Evolutionary conservation across 2,113 vertebrate species (phyloP).

Genomic region (Erythrocercus mccallii): DNA sequence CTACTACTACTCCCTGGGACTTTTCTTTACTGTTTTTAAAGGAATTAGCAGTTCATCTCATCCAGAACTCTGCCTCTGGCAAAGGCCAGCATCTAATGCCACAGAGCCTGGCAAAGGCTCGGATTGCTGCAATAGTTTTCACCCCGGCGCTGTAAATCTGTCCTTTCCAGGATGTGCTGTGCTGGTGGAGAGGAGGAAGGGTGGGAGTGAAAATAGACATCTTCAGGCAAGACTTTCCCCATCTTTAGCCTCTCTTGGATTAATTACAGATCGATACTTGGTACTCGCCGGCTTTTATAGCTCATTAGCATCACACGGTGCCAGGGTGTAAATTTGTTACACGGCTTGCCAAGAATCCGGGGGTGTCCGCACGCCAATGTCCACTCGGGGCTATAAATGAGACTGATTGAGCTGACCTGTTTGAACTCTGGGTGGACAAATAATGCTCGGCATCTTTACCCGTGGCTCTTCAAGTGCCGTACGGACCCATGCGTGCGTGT

Average conservation of each 20-base stretch:
- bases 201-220: neutral
- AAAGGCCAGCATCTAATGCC: neutral
- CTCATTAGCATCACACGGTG: neutral
- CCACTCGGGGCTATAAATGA: neutral
- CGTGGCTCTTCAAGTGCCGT: neutral
- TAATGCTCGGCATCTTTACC: neutral
- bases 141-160: neutral
- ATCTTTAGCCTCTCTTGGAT: neutral
- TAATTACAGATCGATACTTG: neutral
- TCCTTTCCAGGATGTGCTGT: neutral
- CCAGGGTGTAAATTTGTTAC: neutral
- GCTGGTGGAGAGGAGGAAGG: slow-evolving; percentile 12
- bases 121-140: neutral
- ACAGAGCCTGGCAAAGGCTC: neutral
- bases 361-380: neutral
- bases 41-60: neutral
- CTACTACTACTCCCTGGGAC: neutral
- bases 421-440: neutral
- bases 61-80: neutral
- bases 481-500: neutral
- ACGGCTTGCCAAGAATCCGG: neutral
- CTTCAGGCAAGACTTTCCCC: neutral
- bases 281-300: neutral
- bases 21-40: neutral
- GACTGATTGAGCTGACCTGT: accelerated